These are phyloP conservation scores for Podarcis lilfordi DNA, from an alignment of 2,797 vertebrate genomes.

Conservation along the genomic window DNA sequence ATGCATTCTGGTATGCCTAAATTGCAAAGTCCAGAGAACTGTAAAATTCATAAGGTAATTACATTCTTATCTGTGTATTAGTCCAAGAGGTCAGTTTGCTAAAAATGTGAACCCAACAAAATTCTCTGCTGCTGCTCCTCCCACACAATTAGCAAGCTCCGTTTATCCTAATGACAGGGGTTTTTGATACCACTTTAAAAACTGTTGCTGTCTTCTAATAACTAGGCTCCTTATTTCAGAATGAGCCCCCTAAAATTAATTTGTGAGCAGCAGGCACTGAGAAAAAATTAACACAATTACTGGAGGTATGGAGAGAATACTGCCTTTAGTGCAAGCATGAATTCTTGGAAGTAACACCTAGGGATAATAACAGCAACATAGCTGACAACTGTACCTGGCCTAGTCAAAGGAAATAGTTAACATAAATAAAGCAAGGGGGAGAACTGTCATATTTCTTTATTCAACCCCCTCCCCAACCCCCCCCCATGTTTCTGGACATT, in stretches of 20 bases:
- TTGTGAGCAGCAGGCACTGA: background rate
- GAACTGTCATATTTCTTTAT: background rate
- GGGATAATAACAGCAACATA: slow-evolving; percentile 13
- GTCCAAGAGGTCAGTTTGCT: no score
- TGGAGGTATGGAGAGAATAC: background rate
- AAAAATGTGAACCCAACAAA: no score
- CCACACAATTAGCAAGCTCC: background rate
- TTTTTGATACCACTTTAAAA: background rate
- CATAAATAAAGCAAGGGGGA: slow-evolving; percentile 19
- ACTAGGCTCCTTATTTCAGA: background rate
- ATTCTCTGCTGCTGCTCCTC: no score
- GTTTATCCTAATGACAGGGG: background rate
- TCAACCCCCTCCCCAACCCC: no score
- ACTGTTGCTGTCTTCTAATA: background rate
- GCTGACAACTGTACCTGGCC: background rate
- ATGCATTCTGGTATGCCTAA: no score
- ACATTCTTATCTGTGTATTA: no score
- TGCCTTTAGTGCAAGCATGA: background rate
- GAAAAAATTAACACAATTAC: background rate
- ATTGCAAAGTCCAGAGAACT: no score
- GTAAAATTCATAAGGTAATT: no score
- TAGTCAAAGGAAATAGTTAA: slow-evolving; percentile 9
- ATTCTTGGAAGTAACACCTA: slow-evolving; percentile 16
- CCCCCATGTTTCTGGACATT: background rate
- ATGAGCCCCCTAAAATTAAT: background rate